Evolutionary conservation across 2,888 invertebrate genomes (phyloP), one percentile per base, ranked within the genome.

Genomic region (Tenthredo notha): DNA sequence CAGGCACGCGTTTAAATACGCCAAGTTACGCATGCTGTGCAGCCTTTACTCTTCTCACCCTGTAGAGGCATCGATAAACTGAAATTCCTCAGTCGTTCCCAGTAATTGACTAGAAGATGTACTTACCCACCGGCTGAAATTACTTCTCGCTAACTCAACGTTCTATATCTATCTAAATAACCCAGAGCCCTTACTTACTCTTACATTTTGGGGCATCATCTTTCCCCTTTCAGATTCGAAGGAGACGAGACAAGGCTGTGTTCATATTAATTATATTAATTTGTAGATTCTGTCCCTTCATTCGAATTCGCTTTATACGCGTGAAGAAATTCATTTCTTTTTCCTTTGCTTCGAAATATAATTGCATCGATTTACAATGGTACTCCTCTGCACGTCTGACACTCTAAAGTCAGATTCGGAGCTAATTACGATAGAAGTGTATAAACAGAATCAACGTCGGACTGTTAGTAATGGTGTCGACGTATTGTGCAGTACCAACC

Each of bases 21-120:
- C 61, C 61, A 61, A 25, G 29, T 21, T 74, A 80, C 61, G 80
- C 80, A 40, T 25, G 40, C 58, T 40, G 43, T 33, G 21, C 40
- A 80, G 37, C 80, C 50, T 61, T 40, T 21, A 80, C 61, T 58
- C 37, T 50, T 50, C 77, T 29, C 54, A n/a, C 77, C 18, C 29
- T 54, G 77, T 18, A 40, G 43, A 74, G 40, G 40, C 77, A 77
- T 80, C 80, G 80, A 80, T 61, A 40, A 61, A 80, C 61, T 25
- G 40, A 40, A 80, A 80, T 80, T 80, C 80, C 80, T 77, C 29
- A 37, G 80, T 40, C 80, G 25, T 40, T 80, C n/a, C n/a, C 37
- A 40, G 61, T 80, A 80, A 80, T 80, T 80, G 80, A 80, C 80
- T 80, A 80, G 80, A 61, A 80, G 80, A 80, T 80, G 80, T 80